These are phyloP conservation scores for Drosophila sproati DNA, from an alignment of 1,140 invertebrate genomes.

Conservation along the genomic window DNA sequence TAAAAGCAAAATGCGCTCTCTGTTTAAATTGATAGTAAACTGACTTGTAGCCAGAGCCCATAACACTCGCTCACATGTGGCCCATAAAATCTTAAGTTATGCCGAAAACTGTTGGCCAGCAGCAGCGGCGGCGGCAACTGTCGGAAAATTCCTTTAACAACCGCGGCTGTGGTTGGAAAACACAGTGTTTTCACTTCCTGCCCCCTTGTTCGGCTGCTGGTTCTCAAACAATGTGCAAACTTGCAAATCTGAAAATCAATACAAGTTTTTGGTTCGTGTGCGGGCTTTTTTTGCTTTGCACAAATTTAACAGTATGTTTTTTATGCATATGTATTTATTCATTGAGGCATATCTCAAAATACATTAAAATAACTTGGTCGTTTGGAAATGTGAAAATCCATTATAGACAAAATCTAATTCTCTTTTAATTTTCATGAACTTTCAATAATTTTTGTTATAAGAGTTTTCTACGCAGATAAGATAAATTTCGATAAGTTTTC, in stretches of 20 bases:
- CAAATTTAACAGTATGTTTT: slow-evolving; percentile 40
- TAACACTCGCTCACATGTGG: slow-evolving; percentile 67
- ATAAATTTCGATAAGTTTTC: too few relatives aligned
- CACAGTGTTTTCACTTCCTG: slow-evolving; percentile 57
- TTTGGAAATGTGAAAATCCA: too few relatives aligned
- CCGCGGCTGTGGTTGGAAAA: slow-evolving; percentile 58
- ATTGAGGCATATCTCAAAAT: not conserved
- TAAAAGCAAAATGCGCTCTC: slow-evolving; percentile 21
- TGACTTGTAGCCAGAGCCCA: slow-evolving; percentile 22
- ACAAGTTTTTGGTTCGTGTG: slow-evolving; percentile 22
- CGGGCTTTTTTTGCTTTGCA: slow-evolving; percentile 28
- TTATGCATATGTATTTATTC: not conserved
- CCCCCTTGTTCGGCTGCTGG: slow-evolving; percentile 47
- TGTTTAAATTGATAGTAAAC: slow-evolving; percentile 72
- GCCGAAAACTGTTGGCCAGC: slow-evolving; percentile 55
- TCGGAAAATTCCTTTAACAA: slow-evolving; percentile 69
- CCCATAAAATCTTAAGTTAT: slow-evolving; percentile 79
- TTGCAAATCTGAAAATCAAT: slow-evolving; percentile 57
- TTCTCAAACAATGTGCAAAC: slow-evolving; percentile 9
- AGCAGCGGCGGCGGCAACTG: slow-evolving; percentile 26
- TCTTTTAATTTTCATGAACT: too few relatives aligned
- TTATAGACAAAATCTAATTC: too few relatives aligned
- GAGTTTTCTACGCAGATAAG: too few relatives aligned
- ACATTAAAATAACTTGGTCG: not conserved
- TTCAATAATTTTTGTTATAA: too few relatives aligned